Conservation (phyloP, 2,113 vertebrate genomes). For the Sula dactylatra region DNA sequence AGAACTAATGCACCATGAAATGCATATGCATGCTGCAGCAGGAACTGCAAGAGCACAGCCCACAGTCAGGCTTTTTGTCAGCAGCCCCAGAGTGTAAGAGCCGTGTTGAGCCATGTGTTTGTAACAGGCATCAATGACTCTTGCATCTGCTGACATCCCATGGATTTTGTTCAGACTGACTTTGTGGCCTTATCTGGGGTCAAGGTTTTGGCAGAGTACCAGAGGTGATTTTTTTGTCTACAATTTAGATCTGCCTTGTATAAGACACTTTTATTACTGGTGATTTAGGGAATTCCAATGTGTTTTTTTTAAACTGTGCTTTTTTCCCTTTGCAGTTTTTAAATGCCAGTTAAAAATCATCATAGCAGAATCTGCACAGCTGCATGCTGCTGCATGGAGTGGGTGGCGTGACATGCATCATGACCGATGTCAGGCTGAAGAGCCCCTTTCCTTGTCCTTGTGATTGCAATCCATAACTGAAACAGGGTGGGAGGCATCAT, state of each 20-base stretch:
- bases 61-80: background rate
- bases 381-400: background rate
- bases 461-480: rapidly evolving
- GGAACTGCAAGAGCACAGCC: background rate
- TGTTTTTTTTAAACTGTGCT: background rate
- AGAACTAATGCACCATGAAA: rapidly evolving
- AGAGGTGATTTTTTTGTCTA: background rate
- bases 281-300: background rate
- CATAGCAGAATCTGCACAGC: background rate
- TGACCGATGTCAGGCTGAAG: rapidly evolving
- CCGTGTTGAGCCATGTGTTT: background rate
- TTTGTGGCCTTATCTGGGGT: background rate
- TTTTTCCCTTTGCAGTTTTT: background rate
- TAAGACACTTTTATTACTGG: background rate
- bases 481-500: background rate
- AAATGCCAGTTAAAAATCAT: background rate
- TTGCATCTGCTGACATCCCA: background rate
- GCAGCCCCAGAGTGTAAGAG: background rate
- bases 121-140: background rate
- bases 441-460: background rate
- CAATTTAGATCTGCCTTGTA: background rate
- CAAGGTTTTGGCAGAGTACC: background rate
- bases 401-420: rapidly evolving
- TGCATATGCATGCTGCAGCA: rapidly evolving
- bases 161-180: background rate